Evolutionary conservation across 2,888 invertebrate species (phyloP).

Genomic region (Drosophila leonis): DNA sequence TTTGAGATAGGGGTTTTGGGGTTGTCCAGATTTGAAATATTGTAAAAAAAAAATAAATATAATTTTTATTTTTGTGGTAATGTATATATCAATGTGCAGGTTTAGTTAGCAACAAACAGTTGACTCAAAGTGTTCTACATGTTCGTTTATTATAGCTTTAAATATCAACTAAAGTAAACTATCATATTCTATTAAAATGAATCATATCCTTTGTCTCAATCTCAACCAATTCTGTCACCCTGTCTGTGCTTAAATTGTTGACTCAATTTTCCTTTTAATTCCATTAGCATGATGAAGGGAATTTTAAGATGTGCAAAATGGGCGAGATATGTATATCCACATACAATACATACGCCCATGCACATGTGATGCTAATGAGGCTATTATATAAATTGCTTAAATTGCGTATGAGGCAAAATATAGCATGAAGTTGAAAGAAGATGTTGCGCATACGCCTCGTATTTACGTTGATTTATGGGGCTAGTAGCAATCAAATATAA

Average conservation of each 20-base stretch:
- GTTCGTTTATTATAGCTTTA: neutral
- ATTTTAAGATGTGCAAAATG: slow-evolving; percentile 38
- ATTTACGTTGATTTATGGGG: slow-evolving; percentile 24
- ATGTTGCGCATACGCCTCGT: slow-evolving; percentile 44
- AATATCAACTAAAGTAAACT: neutral
- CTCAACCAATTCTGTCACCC: slow-evolving; percentile 35
- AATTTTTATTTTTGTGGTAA: neutral
- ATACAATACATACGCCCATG: slow-evolving; percentile 5
- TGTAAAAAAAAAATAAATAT: too few relatives aligned
- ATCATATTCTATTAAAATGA: neutral
- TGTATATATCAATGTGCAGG: too few relatives aligned
- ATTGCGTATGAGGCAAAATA: slow-evolving; percentile 73
- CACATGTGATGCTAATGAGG: slow-evolving; percentile 67
- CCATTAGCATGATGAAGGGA: slow-evolving; percentile 72
- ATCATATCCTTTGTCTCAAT: slow-evolving; percentile 11
- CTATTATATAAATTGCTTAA: slow-evolving; percentile 78
- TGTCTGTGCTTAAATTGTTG: slow-evolving; percentile 56
- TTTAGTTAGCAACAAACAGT: neutral
- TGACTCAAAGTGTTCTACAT: neutral
- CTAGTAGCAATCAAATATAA: slow-evolving; percentile 46
- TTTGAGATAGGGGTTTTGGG: neutral
- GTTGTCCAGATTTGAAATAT: neutral
- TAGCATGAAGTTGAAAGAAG: slow-evolving; percentile 45
- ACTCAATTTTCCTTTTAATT: slow-evolving; percentile 79
- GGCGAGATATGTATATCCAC: neutral